phyloP scores from a whole-genome alignment of 2,113 vertebrate genomes.

The Charadrius vociferus region DNA sequence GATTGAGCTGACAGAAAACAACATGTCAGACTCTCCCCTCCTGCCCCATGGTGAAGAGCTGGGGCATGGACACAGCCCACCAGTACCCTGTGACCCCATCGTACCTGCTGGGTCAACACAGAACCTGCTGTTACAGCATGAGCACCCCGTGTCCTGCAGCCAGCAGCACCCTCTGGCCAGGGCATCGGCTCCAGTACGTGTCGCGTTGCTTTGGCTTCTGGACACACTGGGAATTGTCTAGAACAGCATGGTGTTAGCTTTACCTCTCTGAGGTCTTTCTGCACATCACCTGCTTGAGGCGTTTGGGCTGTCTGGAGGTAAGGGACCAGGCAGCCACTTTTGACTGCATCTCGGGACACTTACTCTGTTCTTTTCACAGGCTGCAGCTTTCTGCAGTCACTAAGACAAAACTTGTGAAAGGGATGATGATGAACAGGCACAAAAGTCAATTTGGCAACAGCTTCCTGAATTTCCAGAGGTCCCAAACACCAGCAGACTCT shows the following conservation, averaged over 20 bases:
- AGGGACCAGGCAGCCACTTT: not conserved
- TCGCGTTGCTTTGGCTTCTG: not conserved
- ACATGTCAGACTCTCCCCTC: not conserved
- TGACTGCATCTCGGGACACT: accelerated
- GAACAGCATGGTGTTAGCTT: not conserved
- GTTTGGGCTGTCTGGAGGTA: not conserved
- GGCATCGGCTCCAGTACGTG: accelerated
- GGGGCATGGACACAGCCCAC: not conserved
- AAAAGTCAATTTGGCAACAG: not conserved
- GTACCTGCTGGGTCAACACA: not conserved
- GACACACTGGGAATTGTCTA: not conserved
- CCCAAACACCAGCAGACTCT: not conserved
- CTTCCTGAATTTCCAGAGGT: not conserved
- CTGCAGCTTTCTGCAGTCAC: not conserved
- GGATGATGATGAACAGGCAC: not conserved
- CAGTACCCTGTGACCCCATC: not conserved
- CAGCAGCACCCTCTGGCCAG: not conserved
- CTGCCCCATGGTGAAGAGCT: not conserved
- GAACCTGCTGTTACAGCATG: not conserved
- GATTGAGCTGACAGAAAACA: not conserved
- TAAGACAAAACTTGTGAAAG: not conserved
- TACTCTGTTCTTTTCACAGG: not conserved
- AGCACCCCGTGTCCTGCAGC: not conserved
- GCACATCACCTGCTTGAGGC: not conserved
- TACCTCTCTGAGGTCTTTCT: not conserved